Evolutionary conservation across 2,797 vertebrate species (phyloP).

Genomic region (Paratrypauchen microcephalus): DNA sequence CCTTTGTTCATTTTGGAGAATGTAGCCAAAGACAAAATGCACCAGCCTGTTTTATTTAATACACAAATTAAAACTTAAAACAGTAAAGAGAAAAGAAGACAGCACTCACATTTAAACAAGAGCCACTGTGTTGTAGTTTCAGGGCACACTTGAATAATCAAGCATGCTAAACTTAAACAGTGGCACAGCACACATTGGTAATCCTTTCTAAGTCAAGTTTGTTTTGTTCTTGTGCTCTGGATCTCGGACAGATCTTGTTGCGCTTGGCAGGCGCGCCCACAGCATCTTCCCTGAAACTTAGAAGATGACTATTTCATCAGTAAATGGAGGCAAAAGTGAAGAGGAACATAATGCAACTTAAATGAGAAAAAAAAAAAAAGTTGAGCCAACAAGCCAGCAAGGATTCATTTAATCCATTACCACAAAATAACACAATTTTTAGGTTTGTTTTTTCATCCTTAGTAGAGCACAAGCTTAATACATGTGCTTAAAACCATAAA

Average conservation of each 20-base stretch:
- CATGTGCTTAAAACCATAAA: no score
- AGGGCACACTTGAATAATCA: constrained; percentile 12
- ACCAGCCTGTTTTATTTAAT: neutral
- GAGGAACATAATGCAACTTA: neutral
- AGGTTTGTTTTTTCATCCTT: no score
- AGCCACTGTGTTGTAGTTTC: neutral
- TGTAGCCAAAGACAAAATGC: neutral
- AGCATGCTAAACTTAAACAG: constrained; percentile 8
- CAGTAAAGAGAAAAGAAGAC: neutral
- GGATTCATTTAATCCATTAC: no score
- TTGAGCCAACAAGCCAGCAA: no score
- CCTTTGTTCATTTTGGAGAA: neutral
- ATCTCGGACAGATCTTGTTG: neutral
- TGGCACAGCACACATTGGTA: constrained; percentile 5
- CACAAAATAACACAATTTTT: no score
- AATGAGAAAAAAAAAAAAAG: no score
- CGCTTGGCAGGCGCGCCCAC: neutral
- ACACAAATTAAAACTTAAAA: neutral
- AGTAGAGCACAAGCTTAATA: no score
- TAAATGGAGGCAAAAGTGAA: no score
- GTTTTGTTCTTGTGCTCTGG: constrained; percentile 9
- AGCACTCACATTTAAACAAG: neutral
- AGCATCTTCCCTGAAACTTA: neutral
- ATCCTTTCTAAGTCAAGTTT: constrained; percentile 13
- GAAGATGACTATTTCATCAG: constrained; percentile 8